phyloP scores from a whole-genome alignment of 2,113 vertebrate species.

The Larimichthys polyactis region DNA sequence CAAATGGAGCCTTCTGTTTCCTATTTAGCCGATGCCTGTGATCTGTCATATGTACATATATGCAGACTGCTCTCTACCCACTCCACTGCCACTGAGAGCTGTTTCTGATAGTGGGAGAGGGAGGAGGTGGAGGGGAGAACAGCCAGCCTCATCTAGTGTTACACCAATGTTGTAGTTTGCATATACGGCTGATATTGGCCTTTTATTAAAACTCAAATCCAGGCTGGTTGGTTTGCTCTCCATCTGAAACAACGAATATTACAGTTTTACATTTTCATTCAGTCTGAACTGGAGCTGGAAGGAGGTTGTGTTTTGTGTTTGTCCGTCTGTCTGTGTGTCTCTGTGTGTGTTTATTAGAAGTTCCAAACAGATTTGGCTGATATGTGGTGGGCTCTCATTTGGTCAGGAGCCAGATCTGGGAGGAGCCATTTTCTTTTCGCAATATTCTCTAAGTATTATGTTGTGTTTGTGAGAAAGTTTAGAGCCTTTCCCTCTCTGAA shows the following conservation, averaged over 20 bases:
- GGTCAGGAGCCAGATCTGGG: slow-evolving; percentile 20
- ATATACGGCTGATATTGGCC: background rate
- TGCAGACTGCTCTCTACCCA: slow-evolving; percentile 23
- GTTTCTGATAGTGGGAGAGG: background rate
- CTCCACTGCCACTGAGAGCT: slow-evolving; percentile 16
- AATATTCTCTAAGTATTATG: background rate
- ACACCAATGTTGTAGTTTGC: background rate
- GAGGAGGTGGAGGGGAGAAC: background rate
- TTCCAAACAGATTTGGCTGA: slow-evolving; percentile 7
- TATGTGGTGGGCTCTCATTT: slow-evolving; percentile 7
- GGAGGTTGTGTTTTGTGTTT: background rate
- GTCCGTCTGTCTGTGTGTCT: background rate
- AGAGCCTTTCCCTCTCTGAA: background rate
- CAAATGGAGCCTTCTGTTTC: slow-evolving; percentile 71
- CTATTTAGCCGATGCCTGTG: slow-evolving; percentile 71
- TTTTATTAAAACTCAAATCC: background rate
- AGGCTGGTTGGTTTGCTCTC: background rate
- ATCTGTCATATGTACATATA: slow-evolving; percentile 54
- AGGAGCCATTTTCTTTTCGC: slow-evolving; percentile 12
- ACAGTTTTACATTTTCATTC: slow-evolving; percentile 9
- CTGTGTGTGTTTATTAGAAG: slow-evolving; percentile 6
- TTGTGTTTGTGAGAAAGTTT: slow-evolving; percentile 28
- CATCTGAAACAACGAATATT: background rate
- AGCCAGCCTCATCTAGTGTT: background rate
- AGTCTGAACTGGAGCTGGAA: background rate